phyloP scores from a whole-genome alignment of 2,797 vertebrate species.

The Leuciscus waleckii region DNA sequence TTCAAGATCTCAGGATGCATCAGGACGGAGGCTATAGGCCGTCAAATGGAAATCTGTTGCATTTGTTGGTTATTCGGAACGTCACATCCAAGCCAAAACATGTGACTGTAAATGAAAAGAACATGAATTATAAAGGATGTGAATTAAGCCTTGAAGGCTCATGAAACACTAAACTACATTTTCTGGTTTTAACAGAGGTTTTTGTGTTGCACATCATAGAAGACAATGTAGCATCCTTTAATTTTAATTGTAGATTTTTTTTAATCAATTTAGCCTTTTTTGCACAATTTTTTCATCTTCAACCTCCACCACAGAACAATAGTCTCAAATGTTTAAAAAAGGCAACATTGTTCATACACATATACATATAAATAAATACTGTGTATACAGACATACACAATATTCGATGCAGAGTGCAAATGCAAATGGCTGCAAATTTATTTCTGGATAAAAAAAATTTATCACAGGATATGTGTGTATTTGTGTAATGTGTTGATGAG shows the following conservation, averaged over 20 bases:
- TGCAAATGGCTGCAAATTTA: neutral
- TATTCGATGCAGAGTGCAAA: too few relatives aligned
- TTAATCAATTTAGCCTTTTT: neutral
- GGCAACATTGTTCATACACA: neutral
- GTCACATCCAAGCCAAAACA: neutral
- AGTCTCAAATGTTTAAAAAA: neutral
- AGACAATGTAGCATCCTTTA: neutral
- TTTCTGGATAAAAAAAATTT: neutral
- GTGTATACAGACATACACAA: neutral
- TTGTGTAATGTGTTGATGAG: neutral
- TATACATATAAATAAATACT: neutral
- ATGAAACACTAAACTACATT: neutral
- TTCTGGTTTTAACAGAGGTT: neutral
- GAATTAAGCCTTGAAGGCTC: neutral
- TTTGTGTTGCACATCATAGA: neutral
- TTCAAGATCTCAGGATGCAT: neutral
- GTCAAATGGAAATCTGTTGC: neutral
- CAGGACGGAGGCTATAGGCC: neutral
- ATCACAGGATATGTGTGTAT: neutral
- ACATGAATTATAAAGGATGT: neutral
- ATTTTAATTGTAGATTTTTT: neutral
- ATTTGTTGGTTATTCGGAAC: slow-evolving; percentile 1
- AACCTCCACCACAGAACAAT: neutral
- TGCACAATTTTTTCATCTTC: neutral
- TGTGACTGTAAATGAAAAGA: neutral